Evolutionary conservation across 2,113 vertebrate genomes (phyloP).

Genomic region (Papio anubis): DNA sequence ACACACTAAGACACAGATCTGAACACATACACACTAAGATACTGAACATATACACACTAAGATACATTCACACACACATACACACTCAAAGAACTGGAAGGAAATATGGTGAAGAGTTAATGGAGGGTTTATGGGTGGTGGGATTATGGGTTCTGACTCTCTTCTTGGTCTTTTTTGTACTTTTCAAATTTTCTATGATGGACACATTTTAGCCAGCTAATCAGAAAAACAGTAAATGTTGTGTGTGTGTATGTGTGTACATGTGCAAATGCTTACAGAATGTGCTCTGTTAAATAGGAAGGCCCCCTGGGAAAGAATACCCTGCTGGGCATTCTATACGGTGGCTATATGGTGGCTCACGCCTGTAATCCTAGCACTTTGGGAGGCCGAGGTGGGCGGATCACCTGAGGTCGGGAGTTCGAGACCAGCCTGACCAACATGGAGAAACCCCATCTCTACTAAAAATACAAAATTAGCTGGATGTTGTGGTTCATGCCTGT

Average conservation of each 20-base stretch:
- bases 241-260: not conserved
- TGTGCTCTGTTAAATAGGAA: accelerated
- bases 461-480: no score
- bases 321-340: no score
- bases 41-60: not conserved
- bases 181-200: not conserved
- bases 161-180: not conserved
- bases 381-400: no score
- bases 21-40: not conserved
- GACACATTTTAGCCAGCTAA: not conserved
- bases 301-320: not conserved
- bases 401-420: no score
- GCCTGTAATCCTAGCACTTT: no score
- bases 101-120: not conserved
- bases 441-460: no score
- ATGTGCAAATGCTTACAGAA: not conserved
- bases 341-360: no score
- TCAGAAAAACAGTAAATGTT: not conserved
- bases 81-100: not conserved
- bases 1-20: not conserved
- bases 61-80: not conserved
- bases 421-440: no score
- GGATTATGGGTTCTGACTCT: not conserved
- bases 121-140: not conserved
- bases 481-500: no score